Evolutionary conservation across 2,113 vertebrate genomes (phyloP).

Genomic region (Boleophthalmus pectinirostris): DNA sequence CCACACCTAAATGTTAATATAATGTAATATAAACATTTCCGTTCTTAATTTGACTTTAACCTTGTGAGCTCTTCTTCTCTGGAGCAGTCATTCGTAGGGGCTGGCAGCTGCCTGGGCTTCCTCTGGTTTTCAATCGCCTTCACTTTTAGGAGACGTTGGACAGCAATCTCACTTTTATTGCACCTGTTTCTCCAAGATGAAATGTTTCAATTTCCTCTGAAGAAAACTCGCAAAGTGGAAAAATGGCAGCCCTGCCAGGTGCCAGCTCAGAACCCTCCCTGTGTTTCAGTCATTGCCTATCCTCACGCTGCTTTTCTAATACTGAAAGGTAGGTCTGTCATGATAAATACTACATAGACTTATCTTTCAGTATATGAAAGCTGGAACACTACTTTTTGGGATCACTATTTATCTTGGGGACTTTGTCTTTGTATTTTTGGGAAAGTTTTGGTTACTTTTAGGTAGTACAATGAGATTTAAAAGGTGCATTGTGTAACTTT

Average conservation of each 20-base stretch:
- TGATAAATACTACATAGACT: too few relatives aligned
- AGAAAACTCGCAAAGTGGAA: slow-evolving; percentile 40
- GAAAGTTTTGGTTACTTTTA: too few relatives aligned
- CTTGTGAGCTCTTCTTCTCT: slow-evolving; percentile 29
- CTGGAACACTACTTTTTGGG: too few relatives aligned
- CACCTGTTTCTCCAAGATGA: slow-evolving; percentile 64
- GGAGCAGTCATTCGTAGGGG: slow-evolving; percentile 37
- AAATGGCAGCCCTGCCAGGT: slow-evolving; percentile 39
- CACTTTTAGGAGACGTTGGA: slow-evolving; percentile 56
- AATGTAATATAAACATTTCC: not conserved
- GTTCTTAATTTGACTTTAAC: not conserved
- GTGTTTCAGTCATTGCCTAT: slow-evolving; percentile 49
- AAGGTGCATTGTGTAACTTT: too few relatives aligned
- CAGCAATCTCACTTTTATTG: slow-evolving; percentile 65
- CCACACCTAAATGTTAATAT: not conserved
- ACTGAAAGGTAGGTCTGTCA: slow-evolving; percentile 28
- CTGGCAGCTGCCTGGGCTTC: slow-evolving; percentile 37
- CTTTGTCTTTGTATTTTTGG: too few relatives aligned
- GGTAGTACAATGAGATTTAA: too few relatives aligned
- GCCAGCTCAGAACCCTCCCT: slow-evolving; percentile 39
- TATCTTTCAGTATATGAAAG: too few relatives aligned
- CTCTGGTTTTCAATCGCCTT: slow-evolving; percentile 57
- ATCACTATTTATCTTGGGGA: too few relatives aligned
- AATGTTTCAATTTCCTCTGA: slow-evolving; percentile 72
- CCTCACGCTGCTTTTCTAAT: slow-evolving; percentile 26